A percentile compares a stretch with the other conserved stretches of the same genome.
These are phyloP conservation scores for Protosalanx chinensis DNA, from an alignment of 2,797 vertebrate genomes.

Conservation along the genomic window DNA sequence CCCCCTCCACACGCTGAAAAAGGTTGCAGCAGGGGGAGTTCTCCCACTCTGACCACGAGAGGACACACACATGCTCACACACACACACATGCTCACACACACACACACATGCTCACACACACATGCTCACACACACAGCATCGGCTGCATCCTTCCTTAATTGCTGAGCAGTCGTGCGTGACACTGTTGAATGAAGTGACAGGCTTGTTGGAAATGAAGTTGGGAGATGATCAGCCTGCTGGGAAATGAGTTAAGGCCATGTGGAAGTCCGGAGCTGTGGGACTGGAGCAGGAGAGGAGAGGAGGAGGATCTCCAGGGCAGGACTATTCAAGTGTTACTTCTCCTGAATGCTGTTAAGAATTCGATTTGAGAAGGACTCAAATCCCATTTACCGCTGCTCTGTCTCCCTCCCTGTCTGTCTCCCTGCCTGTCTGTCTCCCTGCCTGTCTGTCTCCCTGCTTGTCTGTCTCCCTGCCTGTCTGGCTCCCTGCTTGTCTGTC, in stretches of 20 bases:
- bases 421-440: neutral
- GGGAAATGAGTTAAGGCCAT: conserved; percentile 46
- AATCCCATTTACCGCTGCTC: conserved; percentile 31
- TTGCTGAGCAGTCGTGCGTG: conserved; percentile 59
- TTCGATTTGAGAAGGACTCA: conserved; percentile 41
- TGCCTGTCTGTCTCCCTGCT: neutral
- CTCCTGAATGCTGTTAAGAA: conserved; percentile 46
- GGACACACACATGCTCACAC: no score
- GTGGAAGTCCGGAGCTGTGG: neutral
- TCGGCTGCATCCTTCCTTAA: conserved; percentile 42
- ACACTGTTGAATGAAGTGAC: conserved; percentile 55
- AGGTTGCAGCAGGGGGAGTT: conserved; percentile 17
- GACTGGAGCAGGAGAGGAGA: no score
- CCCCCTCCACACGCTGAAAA: no score
- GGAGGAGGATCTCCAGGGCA: conserved; percentile 17
- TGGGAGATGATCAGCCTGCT: conserved; percentile 49
- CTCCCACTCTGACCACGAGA: conserved; percentile 27
- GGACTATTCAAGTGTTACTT: conserved; percentile 36
- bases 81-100: no score
- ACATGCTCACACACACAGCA: conserved; percentile 17
- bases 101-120: no score
- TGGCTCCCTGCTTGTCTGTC: neutral
- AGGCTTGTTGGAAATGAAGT: conserved; percentile 44
- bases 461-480: neutral
- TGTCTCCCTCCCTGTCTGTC: neutral